Evolutionary conservation across 2,888 invertebrate genomes (phyloP), one percentile per base, ranked within the genome.

Genomic region (Brenthis ino): DNA sequence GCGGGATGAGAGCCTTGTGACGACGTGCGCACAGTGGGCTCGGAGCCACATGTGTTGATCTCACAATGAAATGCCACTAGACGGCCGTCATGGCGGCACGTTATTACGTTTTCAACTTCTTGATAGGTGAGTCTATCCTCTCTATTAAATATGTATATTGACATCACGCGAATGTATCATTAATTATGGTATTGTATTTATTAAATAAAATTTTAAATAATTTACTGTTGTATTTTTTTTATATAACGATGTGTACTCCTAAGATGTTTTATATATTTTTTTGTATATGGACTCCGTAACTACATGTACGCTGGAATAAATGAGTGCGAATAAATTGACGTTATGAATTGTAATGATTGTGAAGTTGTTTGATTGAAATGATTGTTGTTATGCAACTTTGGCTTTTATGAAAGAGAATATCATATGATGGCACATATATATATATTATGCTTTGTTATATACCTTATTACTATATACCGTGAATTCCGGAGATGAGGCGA

Each of bases 51-150:
- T 77, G 73, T 82, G 77, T 50, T 79, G 77, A 77, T 73, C 67
- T 67, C 75, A 76, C 76, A 77, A 77, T 78, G 77, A 78, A 80
- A 81, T 80, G 76, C 77, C 79, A 76, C 79, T 74, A 75, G 79
- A 77, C 75, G 75, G 75, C 79, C 78, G 75, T 77, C 79, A 78
- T 80, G 72, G 64, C 70, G 69, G 73, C 74, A 72, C 80, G 74
- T 76, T 79, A 76, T 79, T 77, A 82, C 80, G 77, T 80, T 80
- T 82, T 79, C 81, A 74, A 78, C 79, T 75, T 75, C 77, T 75
- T 65, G 58, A 81, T 85, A 85, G 89, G 89, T 89, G 81, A 89
- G 89, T 88, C 73, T 79, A 61, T 68, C 72, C 72, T 77, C 73
- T 77, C 71, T 84, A 28, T 53, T 37, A 71, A 64, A 71, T 73